Conservation (phyloP, 2,113 vertebrate species). For the Amblyopsis rosae region DNA sequence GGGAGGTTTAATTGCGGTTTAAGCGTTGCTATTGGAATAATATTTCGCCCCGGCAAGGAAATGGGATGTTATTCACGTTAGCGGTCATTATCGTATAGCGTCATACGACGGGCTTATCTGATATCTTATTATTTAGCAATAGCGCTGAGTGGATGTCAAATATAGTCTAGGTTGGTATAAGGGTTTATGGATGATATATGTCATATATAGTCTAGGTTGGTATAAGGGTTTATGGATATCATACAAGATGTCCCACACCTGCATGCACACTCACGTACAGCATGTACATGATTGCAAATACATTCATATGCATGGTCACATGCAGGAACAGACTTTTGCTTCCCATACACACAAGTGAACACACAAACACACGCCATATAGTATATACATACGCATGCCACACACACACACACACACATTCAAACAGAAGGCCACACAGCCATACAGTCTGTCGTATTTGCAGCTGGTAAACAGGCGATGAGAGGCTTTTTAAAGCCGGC, state of each 20-base stretch:
- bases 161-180: neutral
- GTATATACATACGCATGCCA: slow-evolving; percentile 40
- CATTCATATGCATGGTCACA: neutral
- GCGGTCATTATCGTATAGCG: slow-evolving; percentile 34
- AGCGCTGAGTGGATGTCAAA: neutral
- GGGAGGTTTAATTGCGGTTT: slow-evolving; percentile 60
- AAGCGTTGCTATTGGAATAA: slow-evolving; percentile 59
- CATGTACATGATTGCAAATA: neutral
- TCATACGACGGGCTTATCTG: slow-evolving; percentile 16
- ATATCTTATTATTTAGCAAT: slow-evolving; percentile 6
- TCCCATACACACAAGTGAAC: slow-evolving; percentile 30
- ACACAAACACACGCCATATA: slow-evolving; percentile 17
- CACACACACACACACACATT: slow-evolving; percentile 42
- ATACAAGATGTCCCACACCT: neutral
- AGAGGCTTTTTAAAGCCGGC: slow-evolving; percentile 69
- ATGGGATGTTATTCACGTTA: slow-evolving; percentile 57
- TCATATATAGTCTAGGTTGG: no score
- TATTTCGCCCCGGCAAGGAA: slow-evolving; percentile 63
- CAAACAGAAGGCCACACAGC: slow-evolving; percentile 75
- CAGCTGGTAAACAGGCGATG: slow-evolving; percentile 66
- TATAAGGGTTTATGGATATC: no score
- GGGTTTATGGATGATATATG: neutral
- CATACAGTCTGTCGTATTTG: slow-evolving; percentile 77
- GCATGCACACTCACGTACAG: neutral
- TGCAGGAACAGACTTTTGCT: slow-evolving; percentile 26